Evolutionary conservation across 2,797 vertebrate genomes (phyloP).

Genomic region (Karalla daura): DNA sequence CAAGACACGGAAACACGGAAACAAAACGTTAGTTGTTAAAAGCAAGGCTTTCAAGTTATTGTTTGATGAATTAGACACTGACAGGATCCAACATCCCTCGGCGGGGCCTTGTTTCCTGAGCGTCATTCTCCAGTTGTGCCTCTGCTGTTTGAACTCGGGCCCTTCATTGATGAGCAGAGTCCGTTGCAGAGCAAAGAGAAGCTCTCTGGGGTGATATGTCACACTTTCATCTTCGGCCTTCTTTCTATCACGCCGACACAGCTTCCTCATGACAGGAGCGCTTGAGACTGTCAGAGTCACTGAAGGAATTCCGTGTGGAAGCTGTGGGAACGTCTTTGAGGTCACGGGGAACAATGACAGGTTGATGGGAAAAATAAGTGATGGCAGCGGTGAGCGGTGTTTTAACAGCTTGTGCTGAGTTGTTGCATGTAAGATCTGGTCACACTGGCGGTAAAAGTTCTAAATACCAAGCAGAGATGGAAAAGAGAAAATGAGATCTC

Average conservation of each 20-base stretch:
- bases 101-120: constrained; percentile 39
- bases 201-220: constrained; percentile 55
- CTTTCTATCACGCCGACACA: constrained; percentile 31
- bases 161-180: constrained; percentile 57
- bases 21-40: constrained; percentile 5
- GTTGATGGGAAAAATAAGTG: constrained; percentile 27
- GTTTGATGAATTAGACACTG: constrained; percentile 25
- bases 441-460: background rate
- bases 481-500: no score
- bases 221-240: constrained; percentile 59
- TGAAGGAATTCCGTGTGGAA: constrained; percentile 47
- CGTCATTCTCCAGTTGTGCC: constrained; percentile 39
- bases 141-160: constrained; percentile 62
- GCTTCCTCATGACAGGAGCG: constrained; percentile 41
- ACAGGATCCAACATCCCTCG: constrained; percentile 41
- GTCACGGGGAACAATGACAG: constrained; percentile 49
- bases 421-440: background rate
- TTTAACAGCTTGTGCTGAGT: constrained; percentile 4
- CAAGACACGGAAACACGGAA: no score
- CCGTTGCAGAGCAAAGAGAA: constrained; percentile 45
- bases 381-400: constrained; percentile 17
- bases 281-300: constrained; percentile 30
- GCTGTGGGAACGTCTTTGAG: constrained; percentile 57
- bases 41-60: constrained; percentile 18
- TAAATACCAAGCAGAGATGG: background rate